A percentile compares a stretch with the other conserved stretches of the same genome.
phyloP scores from a whole-genome alignment of 1,140 invertebrate species.

The Colletes gigas region DNA sequence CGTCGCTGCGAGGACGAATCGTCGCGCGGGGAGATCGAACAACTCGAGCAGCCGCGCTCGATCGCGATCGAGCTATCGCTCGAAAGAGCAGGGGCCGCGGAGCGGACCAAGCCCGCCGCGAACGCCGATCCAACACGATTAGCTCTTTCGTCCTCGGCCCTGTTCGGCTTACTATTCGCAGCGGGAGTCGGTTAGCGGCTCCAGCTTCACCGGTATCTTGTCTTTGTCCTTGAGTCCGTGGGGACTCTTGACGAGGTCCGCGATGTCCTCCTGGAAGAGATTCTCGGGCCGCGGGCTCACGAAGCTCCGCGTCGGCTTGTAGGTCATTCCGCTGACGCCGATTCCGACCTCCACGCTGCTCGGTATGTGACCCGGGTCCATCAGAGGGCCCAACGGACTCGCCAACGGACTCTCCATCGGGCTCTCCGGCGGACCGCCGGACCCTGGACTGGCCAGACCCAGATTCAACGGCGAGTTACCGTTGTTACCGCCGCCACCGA shows the following conservation, averaged over 20 bases:
- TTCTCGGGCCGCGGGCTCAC: slow-evolving; percentile 84
- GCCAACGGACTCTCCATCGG: slow-evolving; percentile 81
- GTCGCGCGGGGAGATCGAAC: not conserved
- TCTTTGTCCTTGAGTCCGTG: slow-evolving; percentile 79
- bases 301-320: slow-evolving; percentile 83
- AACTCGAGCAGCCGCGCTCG: not conserved
- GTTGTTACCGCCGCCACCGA: slow-evolving; percentile 75
- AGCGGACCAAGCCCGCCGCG: not conserved
- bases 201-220: slow-evolving; percentile 79
- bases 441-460: slow-evolving; percentile 81
- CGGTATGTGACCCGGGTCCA: slow-evolving; percentile 78
- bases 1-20: slow-evolving; percentile 28
- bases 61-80: too few relatives aligned
- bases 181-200: slow-evolving; percentile 78
- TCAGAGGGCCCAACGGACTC: slow-evolving; percentile 79
- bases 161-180: slow-evolving; percentile 75
- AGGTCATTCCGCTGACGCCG: slow-evolving; percentile 85
- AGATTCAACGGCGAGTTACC: slow-evolving; percentile 82
- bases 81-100: too few relatives aligned
- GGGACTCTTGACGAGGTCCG: slow-evolving; percentile 83
- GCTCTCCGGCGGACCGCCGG: slow-evolving; percentile 78
- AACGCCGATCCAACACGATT: slow-evolving; percentile 16
- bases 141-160: slow-evolving; percentile 11
- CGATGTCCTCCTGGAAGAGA: slow-evolving; percentile 85
- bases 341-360: slow-evolving; percentile 83